These are phyloP conservation scores for Sphenodon punctatus DNA, from an alignment of 2,797 vertebrate species.

Conservation along the genomic window DNA sequence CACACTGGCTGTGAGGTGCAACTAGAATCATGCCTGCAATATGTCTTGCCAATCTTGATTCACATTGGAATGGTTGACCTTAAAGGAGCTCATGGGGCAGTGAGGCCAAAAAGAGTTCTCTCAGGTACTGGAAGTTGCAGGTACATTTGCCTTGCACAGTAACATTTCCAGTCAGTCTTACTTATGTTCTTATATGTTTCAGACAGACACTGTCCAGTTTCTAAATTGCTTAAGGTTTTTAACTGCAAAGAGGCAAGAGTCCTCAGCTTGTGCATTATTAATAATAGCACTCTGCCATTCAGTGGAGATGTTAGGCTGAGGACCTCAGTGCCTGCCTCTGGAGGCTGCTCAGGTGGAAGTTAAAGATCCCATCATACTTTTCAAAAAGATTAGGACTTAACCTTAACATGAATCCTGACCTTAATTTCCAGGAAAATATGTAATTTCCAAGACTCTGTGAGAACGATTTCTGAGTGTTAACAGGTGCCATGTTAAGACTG, in stretches of 20 bases:
- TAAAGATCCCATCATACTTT: not conserved
- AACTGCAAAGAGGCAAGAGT: constrained; percentile 25
- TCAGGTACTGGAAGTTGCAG: not conserved
- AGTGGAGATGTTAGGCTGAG: constrained; percentile 38
- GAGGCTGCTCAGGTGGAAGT: constrained; percentile 19
- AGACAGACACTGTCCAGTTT: not conserved
- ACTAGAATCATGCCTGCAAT: too few relatives aligned
- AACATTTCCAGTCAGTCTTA: not conserved
- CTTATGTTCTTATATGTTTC: constrained; percentile 48
- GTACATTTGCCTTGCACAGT: not conserved
- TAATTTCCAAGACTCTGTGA: not conserved
- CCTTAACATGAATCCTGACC: constrained; percentile 21
- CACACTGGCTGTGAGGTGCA: too few relatives aligned
- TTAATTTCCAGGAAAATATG: constrained; percentile 41
- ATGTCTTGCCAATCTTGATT: not conserved
- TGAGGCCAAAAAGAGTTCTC: not conserved
- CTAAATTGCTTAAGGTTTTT: constrained; percentile 9
- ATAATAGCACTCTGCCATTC: constrained; percentile 39
- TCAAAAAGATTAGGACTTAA: not conserved
- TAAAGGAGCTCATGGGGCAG: not conserved
- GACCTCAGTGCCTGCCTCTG: not conserved
- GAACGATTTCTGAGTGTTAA: not conserved
- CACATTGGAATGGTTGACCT: not conserved
- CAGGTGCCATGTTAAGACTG: not conserved
- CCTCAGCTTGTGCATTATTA: constrained; percentile 48